Base-by-base conservation (phyloP, 1,140 invertebrate species). In the Reticulitermes speratus region DNA sequence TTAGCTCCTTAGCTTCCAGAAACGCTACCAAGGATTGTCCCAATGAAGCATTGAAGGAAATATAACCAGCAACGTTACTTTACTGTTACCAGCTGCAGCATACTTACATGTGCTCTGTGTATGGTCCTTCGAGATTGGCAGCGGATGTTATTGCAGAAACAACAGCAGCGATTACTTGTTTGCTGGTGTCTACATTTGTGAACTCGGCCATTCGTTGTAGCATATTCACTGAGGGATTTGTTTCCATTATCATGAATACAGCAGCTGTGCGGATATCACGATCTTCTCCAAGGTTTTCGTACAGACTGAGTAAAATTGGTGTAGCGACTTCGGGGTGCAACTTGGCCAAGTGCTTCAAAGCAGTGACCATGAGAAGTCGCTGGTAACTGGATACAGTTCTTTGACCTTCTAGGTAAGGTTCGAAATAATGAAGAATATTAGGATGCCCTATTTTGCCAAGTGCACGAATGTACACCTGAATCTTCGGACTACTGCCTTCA, bases 121-220 rank as follows among this genome's bases (percentile, higher is more conserved):
- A 59, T 0, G 87, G 84, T 23, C 69, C 75, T 59, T 89, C 88
- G 14, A 93, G 88, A 48, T 91, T 32, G 86, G 94, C 91, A 44
- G 93, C 92, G 69, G 88, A 89, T 88, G 91, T 85, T 81, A 96
- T 94, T 23, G 90, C 89, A 55, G 93, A 92, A 88, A 94, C 93
- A 25, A 96, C 92, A 6, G 92, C 92, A 82, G 94, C 91, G 86
- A 92, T 93, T 0, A 96, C 94, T 44, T 95, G 92, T 44, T 92
- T 90, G 88, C 91, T 93, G 0, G 90, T 90, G 88, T 96, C 95
- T 48, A 91, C 89, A 87, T 95, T 92, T 7, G 94, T 96, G 89
- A 92, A 93, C 87, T 93, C 88, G 82, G 95, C 95, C 93, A 96
- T 95, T 69, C 92, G 91, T 90, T 94, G 93, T 87, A 96, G 92